Percentiles rank a stretch among this genome's conserved stretches.
Evolutionary conservation across 1,140 invertebrate species (phyloP).

Genomic region (Glomeris maerens): DNA sequence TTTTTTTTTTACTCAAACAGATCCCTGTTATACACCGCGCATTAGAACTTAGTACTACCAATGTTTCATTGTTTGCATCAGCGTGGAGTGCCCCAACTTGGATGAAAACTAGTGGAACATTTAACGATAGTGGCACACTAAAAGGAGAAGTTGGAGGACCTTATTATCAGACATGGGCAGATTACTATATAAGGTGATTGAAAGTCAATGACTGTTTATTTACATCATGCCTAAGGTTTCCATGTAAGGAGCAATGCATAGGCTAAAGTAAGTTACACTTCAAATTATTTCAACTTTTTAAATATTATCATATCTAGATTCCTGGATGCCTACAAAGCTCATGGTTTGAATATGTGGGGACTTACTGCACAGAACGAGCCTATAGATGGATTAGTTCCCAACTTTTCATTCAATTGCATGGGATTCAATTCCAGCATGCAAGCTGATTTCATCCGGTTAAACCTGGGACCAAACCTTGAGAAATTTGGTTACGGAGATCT

Average conservation of each 20-base stretch:
- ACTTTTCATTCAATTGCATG: conserved; percentile 47
- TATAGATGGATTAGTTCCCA: conserved; percentile 15
- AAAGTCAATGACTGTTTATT: no score
- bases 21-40: conserved; percentile 37
- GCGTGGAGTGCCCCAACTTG: conserved; percentile 41
- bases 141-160: conserved; percentile 30
- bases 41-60: conserved; percentile 20
- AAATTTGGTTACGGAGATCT: conserved; percentile 40
- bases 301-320: conserved; percentile 32
- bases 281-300: no score
- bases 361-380: conserved; percentile 49
- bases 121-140: conserved; percentile 23
- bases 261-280: no score
- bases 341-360: conserved; percentile 43
- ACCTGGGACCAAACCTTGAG: conserved; percentile 51
- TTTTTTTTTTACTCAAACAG: conserved; percentile 20
- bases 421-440: conserved; percentile 49
- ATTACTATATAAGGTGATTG: conserved; percentile 57
- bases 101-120: conserved; percentile 33
- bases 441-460: conserved; percentile 45
- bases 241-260: no score
- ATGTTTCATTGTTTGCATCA: conserved; percentile 33
- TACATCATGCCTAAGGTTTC: no score
- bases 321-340: conserved; percentile 39
- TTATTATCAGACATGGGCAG: conserved; percentile 61